A percentile compares a stretch with the other conserved stretches of the same genome.
Evolutionary conservation across 2,888 invertebrate genomes (phyloP).

Genomic region (Perizoma flavofasciatum): DNA sequence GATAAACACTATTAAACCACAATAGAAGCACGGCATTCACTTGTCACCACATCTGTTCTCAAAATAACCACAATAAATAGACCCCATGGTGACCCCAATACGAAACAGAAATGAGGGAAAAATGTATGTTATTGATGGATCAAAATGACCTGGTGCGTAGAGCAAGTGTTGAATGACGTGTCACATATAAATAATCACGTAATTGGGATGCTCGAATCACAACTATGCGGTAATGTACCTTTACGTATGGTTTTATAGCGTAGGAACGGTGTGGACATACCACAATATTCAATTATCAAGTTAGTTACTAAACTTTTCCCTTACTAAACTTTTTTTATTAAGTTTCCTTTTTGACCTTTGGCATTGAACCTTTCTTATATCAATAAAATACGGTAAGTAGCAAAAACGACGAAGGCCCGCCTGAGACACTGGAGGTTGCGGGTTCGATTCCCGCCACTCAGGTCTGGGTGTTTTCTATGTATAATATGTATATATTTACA

Average conservation of each 20-base stretch:
- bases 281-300: background rate
- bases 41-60: conserved; percentile 51
- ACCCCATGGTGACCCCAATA: conserved; percentile 28
- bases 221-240: conserved; percentile 57
- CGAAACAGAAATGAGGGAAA: conserved; percentile 4
- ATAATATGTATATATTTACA: too few relatives aligned
- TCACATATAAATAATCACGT: conserved; percentile 78
- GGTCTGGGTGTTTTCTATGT: too few relatives aligned
- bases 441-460: too few relatives aligned
- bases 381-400: too few relatives aligned
- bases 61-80: conserved; percentile 41
- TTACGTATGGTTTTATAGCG: conserved; percentile 34
- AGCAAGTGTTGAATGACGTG: conserved; percentile 59
- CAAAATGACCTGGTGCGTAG: conserved; percentile 38
- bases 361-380: too few relatives aligned
- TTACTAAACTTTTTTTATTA: too few relatives aligned
- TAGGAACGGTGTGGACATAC: conserved; percentile 28
- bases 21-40: conserved; percentile 46
- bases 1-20: conserved; percentile 50
- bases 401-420: too few relatives aligned
- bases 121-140: conserved; percentile 32
- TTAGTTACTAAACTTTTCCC: too few relatives aligned
- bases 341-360: too few relatives aligned
- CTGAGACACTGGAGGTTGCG: too few relatives aligned
- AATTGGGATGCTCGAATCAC: conserved; percentile 70